Evolutionary conservation across 2,888 invertebrate species (phyloP), one percentile per base, ranked within the genome.

Genomic region (Cabera pusaria): DNA sequence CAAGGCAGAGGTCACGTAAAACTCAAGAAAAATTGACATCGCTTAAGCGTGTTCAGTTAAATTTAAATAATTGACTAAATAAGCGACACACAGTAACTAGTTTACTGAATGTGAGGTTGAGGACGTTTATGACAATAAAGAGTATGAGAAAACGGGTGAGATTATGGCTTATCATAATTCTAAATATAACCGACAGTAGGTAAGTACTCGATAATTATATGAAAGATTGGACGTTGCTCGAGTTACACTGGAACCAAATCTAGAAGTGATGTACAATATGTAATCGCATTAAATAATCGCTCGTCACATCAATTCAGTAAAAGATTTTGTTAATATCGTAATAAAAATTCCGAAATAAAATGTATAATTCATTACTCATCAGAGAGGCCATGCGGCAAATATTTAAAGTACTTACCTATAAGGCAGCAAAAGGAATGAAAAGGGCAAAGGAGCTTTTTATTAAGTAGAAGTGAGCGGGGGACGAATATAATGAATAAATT

Each of bases 401-500:
- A 86, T 86, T 84, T 80, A 80, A 84, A 78, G 75, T 78, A 79
- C 79, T 72, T 72, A 76, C 71, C 72, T 76, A 76, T 69, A 74
- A 75, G 70, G 67, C 69, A 76, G 55, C 55, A 57, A 59, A 68
- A 59, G 69, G 66, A 72, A 74, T 70, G 71, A 81, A 79, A 74
- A 78, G 76, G 80, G 83, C 82, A 79, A 81, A 80, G 71, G 65
- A 74, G 72, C 67, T 73, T 86, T 69, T 85, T 84, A 87, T 86
- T 82, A 85, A 81, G 78, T 72, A 72, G 73, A 71, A 42, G 35
- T 31, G 70, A 67, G 64, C 63, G 65, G 69, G 65, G 68, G 75
- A 66, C 70, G 78, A 81, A 78, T 78, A 81, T 85, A 86, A 87
- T 85, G 87, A 88, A 88, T 88, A 88, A 88, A 87, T 87, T 87